A percentile compares a stretch with the other conserved stretches of the same genome.
These are phyloP conservation scores for Silurus meridionalis DNA, from an alignment of 2,113 vertebrate genomes.

Conservation along the genomic window DNA sequence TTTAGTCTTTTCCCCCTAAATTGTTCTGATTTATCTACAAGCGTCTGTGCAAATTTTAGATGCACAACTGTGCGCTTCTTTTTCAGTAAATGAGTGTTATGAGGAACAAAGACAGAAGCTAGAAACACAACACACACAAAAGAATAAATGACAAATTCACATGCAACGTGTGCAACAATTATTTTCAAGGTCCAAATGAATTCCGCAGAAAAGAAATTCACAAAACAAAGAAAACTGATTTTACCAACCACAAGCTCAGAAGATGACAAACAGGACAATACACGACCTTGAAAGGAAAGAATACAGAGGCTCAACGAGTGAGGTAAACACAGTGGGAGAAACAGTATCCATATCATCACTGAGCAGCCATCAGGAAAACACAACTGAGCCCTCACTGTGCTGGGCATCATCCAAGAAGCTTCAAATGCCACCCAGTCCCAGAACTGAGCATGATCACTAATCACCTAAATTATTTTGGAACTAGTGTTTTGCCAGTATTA, in stretches of 20 bases:
- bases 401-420: slow-evolving; percentile 15
- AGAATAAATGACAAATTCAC: slow-evolving; percentile 15
- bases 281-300: slow-evolving; percentile 47
- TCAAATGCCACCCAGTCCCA: slow-evolving; percentile 14
- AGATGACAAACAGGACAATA: slow-evolving; percentile 41
- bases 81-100: not conserved
- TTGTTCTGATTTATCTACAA: not conserved
- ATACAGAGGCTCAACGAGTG: slow-evolving; percentile 1
- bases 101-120: not conserved
- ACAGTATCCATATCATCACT: not conserved
- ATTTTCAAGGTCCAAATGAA: slow-evolving; percentile 13
- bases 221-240: slow-evolving; percentile 11
- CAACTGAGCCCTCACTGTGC: not conserved
- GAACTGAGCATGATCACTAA: not conserved
- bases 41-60: not conserved
- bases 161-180: not conserved
- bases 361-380: slow-evolving; percentile 5
- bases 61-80: not conserved
- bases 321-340: slow-evolving; percentile 19
- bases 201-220: slow-evolving; percentile 23
- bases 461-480: not conserved
- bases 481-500: slow-evolving; percentile 15
- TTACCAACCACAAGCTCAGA: slow-evolving; percentile 11
- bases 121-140: not conserved
- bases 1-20: not conserved